phyloP scores from a whole-genome alignment of 92 coral and sea anemone genomes.

The Micromussa lordhowensis region DNA sequence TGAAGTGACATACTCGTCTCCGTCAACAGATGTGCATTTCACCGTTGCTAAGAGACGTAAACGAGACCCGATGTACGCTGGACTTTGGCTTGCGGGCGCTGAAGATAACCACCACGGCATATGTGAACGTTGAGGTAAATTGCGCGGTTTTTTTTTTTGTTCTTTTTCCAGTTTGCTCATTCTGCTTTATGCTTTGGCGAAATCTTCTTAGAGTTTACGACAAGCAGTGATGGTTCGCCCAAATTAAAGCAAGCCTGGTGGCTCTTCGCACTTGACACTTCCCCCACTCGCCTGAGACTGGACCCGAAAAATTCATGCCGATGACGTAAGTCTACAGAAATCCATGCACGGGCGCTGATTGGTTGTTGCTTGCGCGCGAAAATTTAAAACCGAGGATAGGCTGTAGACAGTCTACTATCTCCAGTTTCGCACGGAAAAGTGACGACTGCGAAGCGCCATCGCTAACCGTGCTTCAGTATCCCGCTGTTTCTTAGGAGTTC shows the following conservation, averaged over 20 bases:
- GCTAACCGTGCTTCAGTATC: no score
- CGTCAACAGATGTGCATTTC: conserved; percentile 85
- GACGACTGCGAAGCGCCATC: no score
- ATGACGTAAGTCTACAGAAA: not conserved
- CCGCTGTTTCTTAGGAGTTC: no score
- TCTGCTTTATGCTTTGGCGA: not conserved
- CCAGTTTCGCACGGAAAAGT: no score
- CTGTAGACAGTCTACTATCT: no score
- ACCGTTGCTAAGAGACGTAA: conserved; percentile 80
- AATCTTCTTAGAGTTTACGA: not conserved
- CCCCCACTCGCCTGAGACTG: not conserved
- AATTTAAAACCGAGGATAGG: no score
- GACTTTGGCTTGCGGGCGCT: conserved; percentile 95
- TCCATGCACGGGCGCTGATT: not conserved
- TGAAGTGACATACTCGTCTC: not conserved
- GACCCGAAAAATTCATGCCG: not conserved
- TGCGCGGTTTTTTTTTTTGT: not conserved
- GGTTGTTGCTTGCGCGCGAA: not conserved
- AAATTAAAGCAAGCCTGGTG: no score
- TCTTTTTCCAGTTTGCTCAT: no score
- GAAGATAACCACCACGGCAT: conserved; percentile 88
- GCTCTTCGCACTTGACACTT: no score
- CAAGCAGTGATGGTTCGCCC: no score
- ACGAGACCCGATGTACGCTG: conserved; percentile 94
- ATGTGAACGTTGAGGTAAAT: conserved; percentile 90